These are phyloP conservation scores for Brenthis hecate DNA, from an alignment of 2,888 invertebrate genomes.

Conservation along the genomic window DNA sequence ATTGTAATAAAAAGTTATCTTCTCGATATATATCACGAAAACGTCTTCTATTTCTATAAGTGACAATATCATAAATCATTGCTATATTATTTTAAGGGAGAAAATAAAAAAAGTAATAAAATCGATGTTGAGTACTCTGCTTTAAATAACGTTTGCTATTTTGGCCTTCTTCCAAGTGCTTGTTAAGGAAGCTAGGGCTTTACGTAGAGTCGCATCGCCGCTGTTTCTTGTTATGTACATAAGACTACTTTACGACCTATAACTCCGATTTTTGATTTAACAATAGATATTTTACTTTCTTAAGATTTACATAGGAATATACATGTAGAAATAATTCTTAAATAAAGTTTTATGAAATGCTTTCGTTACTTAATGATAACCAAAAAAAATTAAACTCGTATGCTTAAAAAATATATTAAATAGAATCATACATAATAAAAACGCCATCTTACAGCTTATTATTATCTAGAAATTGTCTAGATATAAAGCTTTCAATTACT, in stretches of 20 bases:
- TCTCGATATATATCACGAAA: too few relatives aligned
- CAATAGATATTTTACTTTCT: neutral
- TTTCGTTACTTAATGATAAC: too few relatives aligned
- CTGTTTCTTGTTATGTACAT: conserved; percentile 59
- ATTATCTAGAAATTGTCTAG: conserved; percentile 12
- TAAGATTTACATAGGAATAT: too few relatives aligned
- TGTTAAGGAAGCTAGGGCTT: conserved; percentile 74
- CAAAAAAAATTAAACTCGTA: neutral
- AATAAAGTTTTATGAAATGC: too few relatives aligned
- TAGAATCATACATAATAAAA: neutral
- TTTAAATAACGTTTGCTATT: conserved; percentile 60
- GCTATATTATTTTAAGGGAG: conserved; percentile 5
- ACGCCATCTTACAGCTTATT: conserved; percentile 9
- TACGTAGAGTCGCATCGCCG: conserved; percentile 55
- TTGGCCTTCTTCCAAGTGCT: conserved; percentile 74
- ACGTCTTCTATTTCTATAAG: neutral
- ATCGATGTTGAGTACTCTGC: conserved; percentile 31
- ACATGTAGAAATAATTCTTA: too few relatives aligned
- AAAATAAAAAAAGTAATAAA: conserved; percentile 24
- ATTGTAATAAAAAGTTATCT: too few relatives aligned
- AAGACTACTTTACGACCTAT: conserved; percentile 15
- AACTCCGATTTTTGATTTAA: conserved; percentile 16
- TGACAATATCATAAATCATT: neutral
- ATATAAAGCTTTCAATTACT: conserved; percentile 16
- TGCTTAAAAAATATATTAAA: neutral